Evolutionary conservation across 2,888 invertebrate species (phyloP).

Genomic region (Drosophila rubida): DNA sequence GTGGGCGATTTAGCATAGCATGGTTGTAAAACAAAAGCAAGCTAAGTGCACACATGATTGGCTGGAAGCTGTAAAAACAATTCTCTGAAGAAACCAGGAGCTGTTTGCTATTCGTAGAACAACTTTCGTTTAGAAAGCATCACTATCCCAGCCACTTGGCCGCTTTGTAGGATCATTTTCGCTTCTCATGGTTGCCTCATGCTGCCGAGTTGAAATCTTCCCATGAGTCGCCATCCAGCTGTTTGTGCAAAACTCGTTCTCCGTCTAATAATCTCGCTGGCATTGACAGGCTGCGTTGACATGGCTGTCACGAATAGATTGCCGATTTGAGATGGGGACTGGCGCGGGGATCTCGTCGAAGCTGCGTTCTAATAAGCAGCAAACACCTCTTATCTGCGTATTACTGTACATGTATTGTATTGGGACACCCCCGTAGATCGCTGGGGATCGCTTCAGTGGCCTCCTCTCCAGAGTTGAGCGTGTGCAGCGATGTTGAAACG

Average conservation of each 20-base stretch:
- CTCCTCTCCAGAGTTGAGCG: no score
- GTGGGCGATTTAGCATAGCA: neutral
- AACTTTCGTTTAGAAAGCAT: constrained; percentile 1
- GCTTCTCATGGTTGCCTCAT: constrained; percentile 4
- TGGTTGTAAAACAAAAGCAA: no score
- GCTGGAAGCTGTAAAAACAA: neutral
- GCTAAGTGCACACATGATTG: no score
- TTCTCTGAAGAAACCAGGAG: constrained; percentile 3
- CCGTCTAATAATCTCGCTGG: constrained; percentile 38
- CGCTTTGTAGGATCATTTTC: constrained; percentile 3
- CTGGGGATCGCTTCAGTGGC: neutral
- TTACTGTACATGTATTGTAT: no score
- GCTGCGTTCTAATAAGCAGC: constrained; percentile 73
- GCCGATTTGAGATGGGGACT: constrained; percentile 10
- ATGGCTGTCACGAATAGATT: constrained; percentile 70
- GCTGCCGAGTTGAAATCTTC: constrained; percentile 33
- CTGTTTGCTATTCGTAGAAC: neutral
- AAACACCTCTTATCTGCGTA: constrained; percentile 68
- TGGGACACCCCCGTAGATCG: constrained; percentile 27
- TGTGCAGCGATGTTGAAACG: constrained; percentile 77
- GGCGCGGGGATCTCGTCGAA: constrained; percentile 40
- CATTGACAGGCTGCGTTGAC: constrained; percentile 71
- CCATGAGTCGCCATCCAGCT: constrained; percentile 50
- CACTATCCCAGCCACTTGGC: constrained; percentile 3
- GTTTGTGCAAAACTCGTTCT: constrained; percentile 33